phyloP scores from a whole-genome alignment of 2,113 vertebrate species.

The Myrmophylax atrothorax region DNA sequence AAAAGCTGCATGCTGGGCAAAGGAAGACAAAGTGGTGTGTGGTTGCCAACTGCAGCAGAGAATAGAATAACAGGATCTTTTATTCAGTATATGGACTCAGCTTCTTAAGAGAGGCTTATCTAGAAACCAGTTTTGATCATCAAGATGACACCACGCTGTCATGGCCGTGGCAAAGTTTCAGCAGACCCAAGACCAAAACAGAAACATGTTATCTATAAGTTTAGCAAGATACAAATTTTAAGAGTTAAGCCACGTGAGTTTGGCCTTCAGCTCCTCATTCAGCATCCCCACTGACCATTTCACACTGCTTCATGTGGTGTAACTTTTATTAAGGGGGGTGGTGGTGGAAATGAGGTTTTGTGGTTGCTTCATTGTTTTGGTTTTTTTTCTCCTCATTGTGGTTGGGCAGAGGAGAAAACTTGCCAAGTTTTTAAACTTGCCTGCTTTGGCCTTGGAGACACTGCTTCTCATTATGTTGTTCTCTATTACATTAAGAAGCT shows the following conservation, averaged over 20 bases:
- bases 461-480: neutral
- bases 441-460: neutral
- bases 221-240: neutral
- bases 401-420: neutral
- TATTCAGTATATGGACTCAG: neutral
- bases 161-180: neutral
- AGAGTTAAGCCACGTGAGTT: neutral
- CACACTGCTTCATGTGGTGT: neutral
- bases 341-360: neutral
- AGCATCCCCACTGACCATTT: neutral
- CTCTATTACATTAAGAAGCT: neutral
- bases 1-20: neutral
- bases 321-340: neutral
- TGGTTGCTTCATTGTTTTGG: neutral
- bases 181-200: neutral
- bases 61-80: neutral
- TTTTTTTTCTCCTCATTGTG: fast-evolving
- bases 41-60: neutral
- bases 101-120: neutral
- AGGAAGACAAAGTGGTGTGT: neutral
- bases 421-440: neutral
- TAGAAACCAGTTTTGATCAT: neutral
- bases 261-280: neutral
- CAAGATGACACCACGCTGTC: neutral
- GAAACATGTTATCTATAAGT: neutral